A percentile compares a stretch with the other conserved stretches of the same genome.
Conservation (phyloP, 2,797 vertebrate genomes). For the Halcyon leucocephala region DNA sequence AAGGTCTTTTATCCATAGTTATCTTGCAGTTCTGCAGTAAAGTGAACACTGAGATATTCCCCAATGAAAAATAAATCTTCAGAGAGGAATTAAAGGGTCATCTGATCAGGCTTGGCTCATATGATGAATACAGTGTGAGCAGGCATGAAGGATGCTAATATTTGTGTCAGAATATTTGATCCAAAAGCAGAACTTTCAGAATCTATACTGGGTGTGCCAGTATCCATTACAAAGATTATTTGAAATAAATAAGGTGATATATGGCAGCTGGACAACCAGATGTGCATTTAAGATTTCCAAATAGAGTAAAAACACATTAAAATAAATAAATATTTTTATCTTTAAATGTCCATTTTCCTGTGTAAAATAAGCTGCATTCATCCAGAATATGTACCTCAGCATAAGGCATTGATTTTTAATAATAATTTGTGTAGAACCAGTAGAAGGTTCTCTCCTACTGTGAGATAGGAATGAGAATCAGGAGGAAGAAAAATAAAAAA, state of each 20-base stretch:
- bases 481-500: no score
- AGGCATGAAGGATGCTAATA: background rate
- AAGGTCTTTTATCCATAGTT: background rate
- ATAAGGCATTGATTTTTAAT: background rate
- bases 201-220: background rate
- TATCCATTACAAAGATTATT: background rate
- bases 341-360: background rate
- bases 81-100: background rate
- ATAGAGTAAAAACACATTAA: background rate
- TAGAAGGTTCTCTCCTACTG: background rate
- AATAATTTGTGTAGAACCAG: background rate
- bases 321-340: background rate
- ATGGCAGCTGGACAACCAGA: background rate
- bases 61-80: background rate
- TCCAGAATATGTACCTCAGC: background rate
- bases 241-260: background rate
- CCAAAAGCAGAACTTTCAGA: background rate
- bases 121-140: background rate
- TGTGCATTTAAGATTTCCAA: background rate
- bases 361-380: background rate
- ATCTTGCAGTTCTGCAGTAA: background rate
- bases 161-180: background rate
- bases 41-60: background rate
- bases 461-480: no score
- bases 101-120: background rate